Evolutionary conservation across 2,888 invertebrate genomes (phyloP).

Genomic region (Dioctria rufipes): DNA sequence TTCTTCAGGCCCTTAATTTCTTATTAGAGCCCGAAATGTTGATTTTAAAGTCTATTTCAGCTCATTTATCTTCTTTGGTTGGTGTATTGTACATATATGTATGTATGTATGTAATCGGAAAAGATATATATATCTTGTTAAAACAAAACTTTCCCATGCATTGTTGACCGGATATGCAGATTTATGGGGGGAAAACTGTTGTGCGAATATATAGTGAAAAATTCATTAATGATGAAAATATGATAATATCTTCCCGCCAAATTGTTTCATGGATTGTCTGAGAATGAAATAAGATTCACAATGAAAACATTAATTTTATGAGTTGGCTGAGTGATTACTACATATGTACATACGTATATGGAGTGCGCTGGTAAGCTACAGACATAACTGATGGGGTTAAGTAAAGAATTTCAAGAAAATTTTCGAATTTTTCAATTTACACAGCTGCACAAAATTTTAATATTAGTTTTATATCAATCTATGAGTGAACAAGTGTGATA

Average conservation of each 20-base stretch:
- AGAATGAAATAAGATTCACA: background rate
- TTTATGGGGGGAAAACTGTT: constrained; percentile 41
- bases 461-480: background rate
- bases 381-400: background rate
- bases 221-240: background rate
- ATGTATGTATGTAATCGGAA: background rate
- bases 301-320: background rate
- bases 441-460: background rate
- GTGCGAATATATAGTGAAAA: background rate
- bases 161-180: constrained; percentile 55
- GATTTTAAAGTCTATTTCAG: background rate
- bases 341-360: too few species aligned
- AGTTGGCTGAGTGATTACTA: background rate
- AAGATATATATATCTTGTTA: background rate
- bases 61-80: background rate
- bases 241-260: constrained; percentile 23
- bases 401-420: constrained; percentile 9
- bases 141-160: constrained; percentile 39
- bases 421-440: constrained; percentile 30
- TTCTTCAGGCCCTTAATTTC: background rate
- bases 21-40: constrained; percentile 1
- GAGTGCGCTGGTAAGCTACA: too few species aligned
- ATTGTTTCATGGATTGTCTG: constrained; percentile 27
- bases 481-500: too few species aligned
- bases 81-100: too few species aligned